These are phyloP conservation scores for Euura saliciscinereae DNA, from an alignment of 1,140 invertebrate genomes.

Conservation along the genomic window DNA sequence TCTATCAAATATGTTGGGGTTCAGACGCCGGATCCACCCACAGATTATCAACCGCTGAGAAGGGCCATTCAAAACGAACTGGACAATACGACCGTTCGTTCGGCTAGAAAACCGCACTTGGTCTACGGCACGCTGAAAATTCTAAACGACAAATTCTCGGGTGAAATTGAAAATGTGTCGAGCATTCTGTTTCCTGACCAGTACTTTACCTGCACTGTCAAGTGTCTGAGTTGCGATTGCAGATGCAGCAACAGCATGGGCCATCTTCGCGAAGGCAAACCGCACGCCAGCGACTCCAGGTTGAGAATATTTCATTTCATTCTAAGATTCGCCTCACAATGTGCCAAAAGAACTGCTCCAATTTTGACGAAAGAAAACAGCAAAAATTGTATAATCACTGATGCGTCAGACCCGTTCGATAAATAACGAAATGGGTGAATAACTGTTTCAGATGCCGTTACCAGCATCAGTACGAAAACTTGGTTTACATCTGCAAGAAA, in stretches of 20 bases:
- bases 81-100: conserved; percentile 71
- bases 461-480: conserved; percentile 82
- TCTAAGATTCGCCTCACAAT: conserved; percentile 11
- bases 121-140: conserved; percentile 73
- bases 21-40: conserved; percentile 59
- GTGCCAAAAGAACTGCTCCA: no score
- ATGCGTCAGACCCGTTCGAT: no score
- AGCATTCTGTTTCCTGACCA: conserved; percentile 78
- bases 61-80: conserved; percentile 63
- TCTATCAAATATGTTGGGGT: conserved; percentile 76
- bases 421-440: background rate
- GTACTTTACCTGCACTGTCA: conserved; percentile 78
- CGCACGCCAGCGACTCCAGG: conserved; percentile 63
- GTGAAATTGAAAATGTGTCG: conserved; percentile 67
- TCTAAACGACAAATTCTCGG: conserved; percentile 81
- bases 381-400: no score
- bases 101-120: conserved; percentile 68
- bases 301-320: conserved; percentile 46
- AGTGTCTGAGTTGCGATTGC: conserved; percentile 74
- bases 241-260: conserved; percentile 81
- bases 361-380: no score
- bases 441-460: conserved; percentile 65
- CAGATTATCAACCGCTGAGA: conserved; percentile 61
- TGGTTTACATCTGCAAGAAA: conserved; percentile 74
- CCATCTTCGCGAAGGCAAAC: conserved; percentile 71